phyloP scores from a whole-genome alignment of 2,888 invertebrate species.

The Doris montereyensis region DNA sequence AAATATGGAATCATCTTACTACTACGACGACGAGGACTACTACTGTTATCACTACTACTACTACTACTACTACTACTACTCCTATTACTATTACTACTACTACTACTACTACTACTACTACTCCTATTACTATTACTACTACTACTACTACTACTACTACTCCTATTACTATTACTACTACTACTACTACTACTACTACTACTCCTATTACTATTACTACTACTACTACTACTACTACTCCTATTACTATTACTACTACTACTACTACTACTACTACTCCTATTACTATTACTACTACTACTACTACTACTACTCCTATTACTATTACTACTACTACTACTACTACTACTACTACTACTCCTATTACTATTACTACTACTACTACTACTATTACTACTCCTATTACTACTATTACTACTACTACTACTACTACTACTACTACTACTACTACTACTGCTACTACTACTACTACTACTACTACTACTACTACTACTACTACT shows the following conservation, averaged over 20 bases:
- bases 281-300: not conserved
- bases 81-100: too few species aligned
- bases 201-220: not conserved
- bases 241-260: not conserved
- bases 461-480: not conserved
- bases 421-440: not conserved
- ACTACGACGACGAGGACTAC: too few species aligned
- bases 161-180: not conserved
- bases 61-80: too few species aligned
- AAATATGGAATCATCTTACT: too few species aligned
- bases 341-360: not conserved
- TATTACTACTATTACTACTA: not conserved
- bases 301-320: not conserved
- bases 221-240: not conserved
- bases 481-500: not conserved
- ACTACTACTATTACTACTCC: not conserved
- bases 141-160: too few species aligned
- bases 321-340: not conserved
- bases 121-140: too few species aligned
- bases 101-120: too few species aligned
- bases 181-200: not conserved
- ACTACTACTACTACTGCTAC: not conserved
- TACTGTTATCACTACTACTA: too few species aligned
- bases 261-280: not conserved
- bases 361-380: not conserved